phyloP scores from a whole-genome alignment of 2,888 invertebrate genomes.

The Drosophila infuscata region DNA sequence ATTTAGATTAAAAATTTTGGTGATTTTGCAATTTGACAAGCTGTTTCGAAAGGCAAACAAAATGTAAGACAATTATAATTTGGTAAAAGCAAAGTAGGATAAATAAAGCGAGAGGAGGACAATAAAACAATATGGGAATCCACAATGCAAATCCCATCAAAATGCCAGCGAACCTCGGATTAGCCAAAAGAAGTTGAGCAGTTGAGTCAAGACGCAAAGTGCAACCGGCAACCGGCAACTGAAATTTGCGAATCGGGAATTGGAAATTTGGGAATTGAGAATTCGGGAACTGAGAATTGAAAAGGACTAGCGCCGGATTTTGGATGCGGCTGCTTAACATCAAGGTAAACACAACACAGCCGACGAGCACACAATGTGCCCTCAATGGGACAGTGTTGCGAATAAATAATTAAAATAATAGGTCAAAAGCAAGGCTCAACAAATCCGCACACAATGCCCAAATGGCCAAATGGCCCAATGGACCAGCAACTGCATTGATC shows the following conservation, averaged over 20 bases:
- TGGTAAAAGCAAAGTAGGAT: conserved; percentile 41
- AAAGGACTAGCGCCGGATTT: conserved; percentile 61
- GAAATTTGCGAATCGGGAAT: conserved; percentile 3
- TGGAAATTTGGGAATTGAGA: background rate
- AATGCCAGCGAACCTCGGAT: conserved; percentile 42
- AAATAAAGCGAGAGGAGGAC: conserved; percentile 30
- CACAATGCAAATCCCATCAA: conserved; percentile 56
- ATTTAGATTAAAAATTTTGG: no score
- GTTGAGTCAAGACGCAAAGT: conserved; percentile 29
- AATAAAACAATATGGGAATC: conserved; percentile 37
- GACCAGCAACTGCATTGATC: conserved; percentile 60
- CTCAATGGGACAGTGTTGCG: conserved; percentile 76
- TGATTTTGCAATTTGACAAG: no score
- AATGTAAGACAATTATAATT: conserved; percentile 66
- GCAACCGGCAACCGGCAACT: conserved; percentile 3
- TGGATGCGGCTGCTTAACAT: conserved; percentile 56
- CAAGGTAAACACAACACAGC: conserved; percentile 57
- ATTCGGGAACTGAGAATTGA: background rate
- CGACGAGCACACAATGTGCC: conserved; percentile 39
- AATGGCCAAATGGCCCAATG: conserved; percentile 8
- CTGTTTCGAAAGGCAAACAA: background rate
- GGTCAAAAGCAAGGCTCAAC: conserved; percentile 69
- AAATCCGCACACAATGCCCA: conserved; percentile 49
- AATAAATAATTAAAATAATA: conserved; percentile 78
- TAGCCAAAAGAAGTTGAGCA: conserved; percentile 45